Evolutionary conservation across 2,797 vertebrate genomes (phyloP), one percentile per base, ranked within the genome.

Genomic region (Ptychobarbus kaznakovi): DNA sequence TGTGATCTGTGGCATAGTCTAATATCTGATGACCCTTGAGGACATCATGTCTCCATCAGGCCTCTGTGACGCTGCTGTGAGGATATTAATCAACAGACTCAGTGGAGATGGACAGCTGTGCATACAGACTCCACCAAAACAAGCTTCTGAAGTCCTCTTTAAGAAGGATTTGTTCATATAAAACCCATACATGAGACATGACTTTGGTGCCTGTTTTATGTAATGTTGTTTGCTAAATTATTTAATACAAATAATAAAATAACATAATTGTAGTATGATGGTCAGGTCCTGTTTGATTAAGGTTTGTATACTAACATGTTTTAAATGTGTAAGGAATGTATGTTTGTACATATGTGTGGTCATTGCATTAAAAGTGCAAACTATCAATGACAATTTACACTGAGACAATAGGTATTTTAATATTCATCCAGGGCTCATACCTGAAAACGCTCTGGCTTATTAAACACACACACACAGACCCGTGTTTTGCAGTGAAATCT

Each of bases 401-500:
- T 16, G 61, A 35, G 28, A 65, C 63, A 8, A 32, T 65, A 8
- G 28, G 28, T 35, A 28, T 35, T 63, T 66, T 51, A 53, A 81
- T 69, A 81, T 69, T 49, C 44, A 53, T 53, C 28, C 32, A 81
- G 28, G 20, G 10, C 83, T 8, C 46, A 68, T 49, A 44, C 25
- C 61, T 35, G 42, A 51, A 25, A 63, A 86, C 44, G 68, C 25
- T 58, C 25, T 32, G 25, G 25, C 7, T 18, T 66, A 66, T 32
- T 35, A 65, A 44, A 80, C 68, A 49, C 53, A 65, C 53, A 65
- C 75, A 51, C 56, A 32, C 35, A 81, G 28, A 86, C 6, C 72
- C 32, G 18, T 87, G 63, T 80, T 86, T 86, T 87, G 77, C 32
- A 68, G 56, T 86, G 69, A 74, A 84, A 85, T 46, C 42, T 73